These are phyloP conservation scores for Drosophila lacteicornis DNA, from an alignment of 1,140 invertebrate genomes.

Conservation along the genomic window DNA sequence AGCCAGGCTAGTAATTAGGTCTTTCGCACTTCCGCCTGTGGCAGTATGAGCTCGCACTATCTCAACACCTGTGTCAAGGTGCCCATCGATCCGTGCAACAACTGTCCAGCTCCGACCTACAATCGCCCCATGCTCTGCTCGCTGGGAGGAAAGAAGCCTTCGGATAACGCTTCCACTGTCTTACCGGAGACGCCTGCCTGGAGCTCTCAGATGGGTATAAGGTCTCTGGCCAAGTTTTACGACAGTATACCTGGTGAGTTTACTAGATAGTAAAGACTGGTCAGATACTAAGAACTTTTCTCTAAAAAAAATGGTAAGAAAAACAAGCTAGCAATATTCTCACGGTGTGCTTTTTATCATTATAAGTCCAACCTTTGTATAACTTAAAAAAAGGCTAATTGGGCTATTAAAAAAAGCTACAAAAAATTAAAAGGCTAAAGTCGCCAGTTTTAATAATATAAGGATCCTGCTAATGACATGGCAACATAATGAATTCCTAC, in stretches of 20 bases:
- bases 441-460: too few relatives aligned
- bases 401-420: background rate
- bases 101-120: slow-evolving; percentile 80
- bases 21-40: slow-evolving; percentile 8
- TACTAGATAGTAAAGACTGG: background rate
- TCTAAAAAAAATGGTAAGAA: background rate
- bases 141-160: slow-evolving; percentile 55
- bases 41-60: slow-evolving; percentile 67
- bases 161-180: slow-evolving; percentile 9
- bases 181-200: slow-evolving; percentile 33
- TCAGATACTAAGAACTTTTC: background rate
- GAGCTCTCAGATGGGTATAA: slow-evolving; percentile 66
- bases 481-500: background rate
- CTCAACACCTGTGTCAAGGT: slow-evolving; percentile 79
- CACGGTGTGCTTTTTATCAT: background rate
- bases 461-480: background rate
- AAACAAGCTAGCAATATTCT: background rate
- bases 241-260: slow-evolving; percentile 82
- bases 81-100: slow-evolving; percentile 82
- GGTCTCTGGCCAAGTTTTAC: slow-evolving; percentile 79
- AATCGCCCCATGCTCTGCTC: slow-evolving; percentile 74
- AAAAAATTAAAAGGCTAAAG: too few relatives aligned
- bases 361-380: background rate
- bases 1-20: slow-evolving; percentile 1
- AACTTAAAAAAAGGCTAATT: too few relatives aligned